phyloP scores from a whole-genome alignment of 2,797 vertebrate species.

The Emys orbicularis region DNA sequence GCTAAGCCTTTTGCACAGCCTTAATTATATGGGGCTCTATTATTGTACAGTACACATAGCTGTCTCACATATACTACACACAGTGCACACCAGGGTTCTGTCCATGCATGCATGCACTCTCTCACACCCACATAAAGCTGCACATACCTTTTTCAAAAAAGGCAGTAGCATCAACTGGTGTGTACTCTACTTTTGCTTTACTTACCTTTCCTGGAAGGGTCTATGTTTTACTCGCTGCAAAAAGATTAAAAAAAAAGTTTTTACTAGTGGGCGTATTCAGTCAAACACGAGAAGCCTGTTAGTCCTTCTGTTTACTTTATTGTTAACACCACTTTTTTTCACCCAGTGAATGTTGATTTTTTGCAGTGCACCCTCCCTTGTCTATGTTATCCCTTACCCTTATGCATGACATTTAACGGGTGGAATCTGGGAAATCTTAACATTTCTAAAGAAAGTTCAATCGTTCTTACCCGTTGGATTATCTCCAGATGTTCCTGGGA shows the following conservation, averaged over 20 bases:
- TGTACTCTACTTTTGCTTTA: conserved; percentile 64
- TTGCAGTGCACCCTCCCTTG: conserved; percentile 41
- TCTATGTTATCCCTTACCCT: conserved; percentile 2
- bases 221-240: conserved; percentile 84
- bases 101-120: not conserved
- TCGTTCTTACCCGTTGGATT: conserved; percentile 86
- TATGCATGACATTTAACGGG: not conserved
- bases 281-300: conserved; percentile 23
- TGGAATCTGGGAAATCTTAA: not conserved
- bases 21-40: not conserved
- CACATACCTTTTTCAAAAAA: not conserved
- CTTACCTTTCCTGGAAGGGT: conserved; percentile 82
- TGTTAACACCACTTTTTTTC: not conserved
- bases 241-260: conserved; percentile 74
- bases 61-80: not conserved
- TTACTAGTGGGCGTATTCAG: conserved; percentile 67
- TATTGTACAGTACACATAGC: not conserved
- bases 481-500: conserved; percentile 90
- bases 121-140: not conserved
- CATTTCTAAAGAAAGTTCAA: not conserved
- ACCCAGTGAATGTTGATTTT: conserved; percentile 48
- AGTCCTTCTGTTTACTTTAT: not conserved
- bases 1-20: not conserved
- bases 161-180: conserved; percentile 13
- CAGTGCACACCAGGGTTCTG: not conserved